Conservation (phyloP, 1,140 invertebrate species). For the Drosophila jambulina region DNA sequence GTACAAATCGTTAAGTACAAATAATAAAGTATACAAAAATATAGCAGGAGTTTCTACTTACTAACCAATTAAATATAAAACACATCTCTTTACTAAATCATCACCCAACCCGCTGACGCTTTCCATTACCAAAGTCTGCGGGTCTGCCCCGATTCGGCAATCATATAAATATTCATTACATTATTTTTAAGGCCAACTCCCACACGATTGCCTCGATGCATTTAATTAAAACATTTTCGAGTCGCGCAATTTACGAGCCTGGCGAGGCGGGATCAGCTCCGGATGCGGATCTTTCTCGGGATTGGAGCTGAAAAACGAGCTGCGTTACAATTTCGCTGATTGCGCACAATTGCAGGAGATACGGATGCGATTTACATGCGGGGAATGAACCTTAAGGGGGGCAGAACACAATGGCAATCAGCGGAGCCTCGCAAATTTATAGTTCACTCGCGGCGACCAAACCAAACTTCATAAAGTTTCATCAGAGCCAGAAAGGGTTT, state of each 20-base stretch:
- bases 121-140: conserved; percentile 9
- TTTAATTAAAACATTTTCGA: conserved; percentile 83
- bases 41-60: not conserved
- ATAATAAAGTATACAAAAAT: no score
- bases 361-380: conserved; percentile 75
- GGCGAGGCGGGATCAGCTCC: conserved; percentile 23
- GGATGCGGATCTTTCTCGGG: conserved; percentile 20
- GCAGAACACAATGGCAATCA: conserved; percentile 68
- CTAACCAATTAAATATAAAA: not conserved
- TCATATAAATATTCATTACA: conserved; percentile 57
- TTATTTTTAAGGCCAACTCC: conserved; percentile 45
- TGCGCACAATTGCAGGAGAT: conserved; percentile 77
- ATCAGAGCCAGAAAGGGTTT: conserved; percentile 54
- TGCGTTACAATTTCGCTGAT: conserved; percentile 78
- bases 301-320: conserved; percentile 68
- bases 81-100: not conserved
- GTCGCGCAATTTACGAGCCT: conserved; percentile 48
- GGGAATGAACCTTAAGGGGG: conserved; percentile 1
- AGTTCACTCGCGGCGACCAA: conserved; percentile 63
- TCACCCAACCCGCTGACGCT: not conserved
- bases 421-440: conserved; percentile 70
- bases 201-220: conserved; percentile 28
- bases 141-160: conserved; percentile 1
- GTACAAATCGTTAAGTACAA: not conserved
- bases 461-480: conserved; percentile 83